phyloP scores from a whole-genome alignment of 2,797 vertebrate species.

The Allenopithecus nigroviridis region DNA sequence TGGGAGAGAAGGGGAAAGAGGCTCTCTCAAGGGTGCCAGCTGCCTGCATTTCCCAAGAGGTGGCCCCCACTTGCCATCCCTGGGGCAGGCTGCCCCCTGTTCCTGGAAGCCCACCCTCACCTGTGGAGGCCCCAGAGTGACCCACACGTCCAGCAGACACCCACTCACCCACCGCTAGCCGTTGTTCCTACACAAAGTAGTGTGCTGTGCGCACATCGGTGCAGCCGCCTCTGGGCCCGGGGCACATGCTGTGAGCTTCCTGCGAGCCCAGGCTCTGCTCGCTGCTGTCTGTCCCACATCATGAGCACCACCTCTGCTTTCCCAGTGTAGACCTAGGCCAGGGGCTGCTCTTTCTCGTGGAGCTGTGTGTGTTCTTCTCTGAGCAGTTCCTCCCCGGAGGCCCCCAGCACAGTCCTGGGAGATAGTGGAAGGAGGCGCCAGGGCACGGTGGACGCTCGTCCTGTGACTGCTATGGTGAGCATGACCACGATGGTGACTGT shows the following conservation, averaged over 20 bases:
- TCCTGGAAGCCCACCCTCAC: neutral
- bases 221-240: neutral
- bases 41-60: neutral
- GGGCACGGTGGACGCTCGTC: neutral
- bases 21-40: neutral
- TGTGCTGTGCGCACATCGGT: neutral
- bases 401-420: neutral
- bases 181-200: neutral
- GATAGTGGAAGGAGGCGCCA: neutral
- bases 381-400: neutral
- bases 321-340: neutral
- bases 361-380: neutral
- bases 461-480: neutral
- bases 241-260: neutral
- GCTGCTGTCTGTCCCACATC: fast-evolving
- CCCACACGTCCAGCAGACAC: neutral
- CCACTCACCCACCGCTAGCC: neutral
- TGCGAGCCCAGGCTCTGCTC: neutral
- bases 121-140: neutral
- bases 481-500: neutral
- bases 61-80: neutral
- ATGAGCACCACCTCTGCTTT: neutral
- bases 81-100: neutral
- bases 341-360: neutral
- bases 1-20: neutral